These are phyloP conservation scores for Heterodera carotae DNA, from an alignment of 1,140 invertebrate genomes.

Conservation along the genomic window DNA sequence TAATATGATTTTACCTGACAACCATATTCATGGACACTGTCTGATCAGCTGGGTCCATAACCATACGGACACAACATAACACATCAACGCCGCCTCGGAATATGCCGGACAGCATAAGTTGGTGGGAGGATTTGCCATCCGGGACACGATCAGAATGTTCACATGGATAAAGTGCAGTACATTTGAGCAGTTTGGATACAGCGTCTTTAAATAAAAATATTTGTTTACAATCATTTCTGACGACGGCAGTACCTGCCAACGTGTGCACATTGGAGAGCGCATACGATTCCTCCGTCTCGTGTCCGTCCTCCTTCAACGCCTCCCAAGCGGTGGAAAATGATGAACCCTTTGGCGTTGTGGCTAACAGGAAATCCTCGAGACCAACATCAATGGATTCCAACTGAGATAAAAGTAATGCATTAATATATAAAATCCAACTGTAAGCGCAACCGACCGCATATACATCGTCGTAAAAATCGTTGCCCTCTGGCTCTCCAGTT, in stretches of 20 bases:
- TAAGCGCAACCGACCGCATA: conserved; percentile 75
- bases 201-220: conserved; percentile 71
- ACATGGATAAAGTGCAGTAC: conserved; percentile 83
- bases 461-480: conserved; percentile 81
- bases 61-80: conserved; percentile 81
- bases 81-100: conserved; percentile 86
- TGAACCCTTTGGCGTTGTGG: conserved; percentile 75
- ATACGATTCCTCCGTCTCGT: conserved; percentile 86
- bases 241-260: conserved; percentile 73
- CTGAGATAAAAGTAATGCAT: conserved; percentile 63
- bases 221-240: too few relatives aligned
- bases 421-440: conserved; percentile 34
- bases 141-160: conserved; percentile 82
- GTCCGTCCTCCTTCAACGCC: conserved; percentile 74
- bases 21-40: conserved; percentile 77
- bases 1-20: too few relatives aligned
- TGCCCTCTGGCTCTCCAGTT: conserved; percentile 85
- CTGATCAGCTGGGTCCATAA: conserved; percentile 69
- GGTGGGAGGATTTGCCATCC: conserved; percentile 80
- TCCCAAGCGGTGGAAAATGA: conserved; percentile 73
- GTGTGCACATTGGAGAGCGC: conserved; percentile 79
- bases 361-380: conserved; percentile 86
- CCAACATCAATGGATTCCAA: conserved; percentile 90
- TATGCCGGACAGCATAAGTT: conserved; percentile 78
- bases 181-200: conserved; percentile 81